Conservation (phyloP, 2,113 vertebrate genomes). For the Tachuris rubrigastra region DNA sequence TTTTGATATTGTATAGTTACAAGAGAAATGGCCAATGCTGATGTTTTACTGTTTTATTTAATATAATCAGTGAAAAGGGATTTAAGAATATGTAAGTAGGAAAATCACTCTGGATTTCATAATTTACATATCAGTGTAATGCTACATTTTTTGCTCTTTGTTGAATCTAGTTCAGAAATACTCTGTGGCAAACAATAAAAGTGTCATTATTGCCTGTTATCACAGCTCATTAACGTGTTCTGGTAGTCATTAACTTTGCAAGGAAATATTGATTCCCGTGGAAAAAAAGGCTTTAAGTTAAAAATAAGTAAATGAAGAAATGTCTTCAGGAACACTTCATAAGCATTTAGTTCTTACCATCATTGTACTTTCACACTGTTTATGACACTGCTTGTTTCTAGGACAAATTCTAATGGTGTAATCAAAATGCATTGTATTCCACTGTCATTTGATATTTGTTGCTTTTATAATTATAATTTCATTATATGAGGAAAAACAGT, state of each 20-base stretch:
- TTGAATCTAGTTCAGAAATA: neutral
- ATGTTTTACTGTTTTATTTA: neutral
- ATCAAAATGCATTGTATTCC: neutral
- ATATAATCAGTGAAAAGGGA: neutral
- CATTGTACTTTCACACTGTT: neutral
- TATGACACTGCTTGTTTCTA: neutral
- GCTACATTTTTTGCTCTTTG: neutral
- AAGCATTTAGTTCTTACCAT: neutral
- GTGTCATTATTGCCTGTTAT: neutral
- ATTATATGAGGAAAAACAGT: neutral
- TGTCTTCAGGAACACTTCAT: neutral
- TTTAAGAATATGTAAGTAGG: neutral
- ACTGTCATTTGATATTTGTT: neutral
- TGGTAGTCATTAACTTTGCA: constrained; percentile 6
- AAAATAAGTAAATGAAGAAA: constrained; percentile 1
- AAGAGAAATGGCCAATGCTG: neutral
- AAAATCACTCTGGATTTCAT: neutral
- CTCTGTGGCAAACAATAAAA: neutral
- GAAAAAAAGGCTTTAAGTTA: neutral
- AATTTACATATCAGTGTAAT: neutral
- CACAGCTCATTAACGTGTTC: neutral
- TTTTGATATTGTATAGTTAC: neutral
- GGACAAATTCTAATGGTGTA: neutral
- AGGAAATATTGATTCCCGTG: constrained; percentile 5
- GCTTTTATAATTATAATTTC: neutral